Base-by-base conservation (phyloP, 2,113 vertebrate genomes). In the Python bivittatus region DNA sequence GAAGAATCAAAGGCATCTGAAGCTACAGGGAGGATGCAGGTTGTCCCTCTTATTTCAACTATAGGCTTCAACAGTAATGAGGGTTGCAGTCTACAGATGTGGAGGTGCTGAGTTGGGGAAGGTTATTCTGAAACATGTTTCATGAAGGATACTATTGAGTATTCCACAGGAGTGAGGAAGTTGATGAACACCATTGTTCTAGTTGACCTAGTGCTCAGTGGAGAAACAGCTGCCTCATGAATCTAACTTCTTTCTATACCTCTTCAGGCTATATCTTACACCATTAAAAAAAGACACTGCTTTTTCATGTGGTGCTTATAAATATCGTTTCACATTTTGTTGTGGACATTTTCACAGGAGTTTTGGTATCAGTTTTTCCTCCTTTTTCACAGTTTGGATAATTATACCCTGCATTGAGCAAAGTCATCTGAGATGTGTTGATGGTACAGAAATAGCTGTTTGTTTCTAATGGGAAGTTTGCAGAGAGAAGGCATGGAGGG, bases 361-460 rank as follows among this genome's bases (percentile, higher is more conserved):
- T 92, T 93, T 93, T 85, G 90, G 92, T 93, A 96, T 83, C 94
- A 84, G 86, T 13, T 60, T 92, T 89, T 64, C 91, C 92, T 57
- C 94, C 95, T 87, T 93, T 96, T 93, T 94, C 93, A 86, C 93
- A 93, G 95, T 93, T 96, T 93, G 95, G 96, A 93, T 95, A 96
- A 96, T 96, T 97, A 96, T 94, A 96, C 95, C 92, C 94, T 96
- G 94, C 94, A 93, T 94, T 91, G 84, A 95, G 94, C 85, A 94
- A 96, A 96, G 96, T 96, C 96, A 96, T 95, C 95, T 92, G 94
- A 96, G 88, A 85, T 91, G 91, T 93, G 94, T 95, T 8, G 1
- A 88, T 0, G 22, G 94, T 60, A 96, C 96, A 92, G 91, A 96
- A 97, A 97, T 96, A 97, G 92, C 94, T 92, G 92, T 96, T 96